These are phyloP conservation scores for Nasonia longicornis DNA, from an alignment of 1,140 invertebrate species.

Conservation along the genomic window DNA sequence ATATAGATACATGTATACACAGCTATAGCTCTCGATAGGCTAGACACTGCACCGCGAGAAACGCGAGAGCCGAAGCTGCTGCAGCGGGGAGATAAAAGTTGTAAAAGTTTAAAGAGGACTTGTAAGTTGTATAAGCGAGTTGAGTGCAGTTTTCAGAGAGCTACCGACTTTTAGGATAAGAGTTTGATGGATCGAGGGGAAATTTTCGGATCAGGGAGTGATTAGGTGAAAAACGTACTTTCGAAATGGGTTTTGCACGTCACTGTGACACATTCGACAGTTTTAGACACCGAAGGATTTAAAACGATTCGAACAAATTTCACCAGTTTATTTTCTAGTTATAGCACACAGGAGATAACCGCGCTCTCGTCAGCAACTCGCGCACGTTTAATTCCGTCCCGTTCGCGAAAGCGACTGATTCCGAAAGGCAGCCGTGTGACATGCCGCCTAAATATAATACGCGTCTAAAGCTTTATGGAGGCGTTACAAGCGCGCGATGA, in stretches of 20 bases:
- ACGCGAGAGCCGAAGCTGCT: neutral
- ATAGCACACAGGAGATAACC: neutral
- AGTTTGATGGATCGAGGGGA: no score
- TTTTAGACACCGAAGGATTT: no score
- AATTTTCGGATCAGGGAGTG: no score
- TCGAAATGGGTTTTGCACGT: no score
- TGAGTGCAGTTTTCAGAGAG: no score
- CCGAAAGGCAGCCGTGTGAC: slow-evolving; percentile 10
- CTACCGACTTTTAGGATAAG: no score
- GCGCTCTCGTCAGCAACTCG: neutral
- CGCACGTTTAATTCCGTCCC: neutral
- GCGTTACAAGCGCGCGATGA: slow-evolving; percentile 11
- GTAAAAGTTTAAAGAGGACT: no score
- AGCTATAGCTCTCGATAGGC: neutral
- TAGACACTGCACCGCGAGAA: neutral
- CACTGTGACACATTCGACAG: no score
- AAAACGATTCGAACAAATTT: no score
- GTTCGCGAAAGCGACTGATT: slow-evolving; percentile 16
- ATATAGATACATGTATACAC: neutral
- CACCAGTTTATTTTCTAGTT: neutral
- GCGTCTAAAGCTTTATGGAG: neutral
- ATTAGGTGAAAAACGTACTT: no score
- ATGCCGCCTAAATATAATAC: slow-evolving; percentile 30
- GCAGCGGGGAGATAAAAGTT: neutral
- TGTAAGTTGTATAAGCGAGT: no score